phyloP scores from a whole-genome alignment of 1,140 invertebrate species.

The Drosophila bocqueti region DNA sequence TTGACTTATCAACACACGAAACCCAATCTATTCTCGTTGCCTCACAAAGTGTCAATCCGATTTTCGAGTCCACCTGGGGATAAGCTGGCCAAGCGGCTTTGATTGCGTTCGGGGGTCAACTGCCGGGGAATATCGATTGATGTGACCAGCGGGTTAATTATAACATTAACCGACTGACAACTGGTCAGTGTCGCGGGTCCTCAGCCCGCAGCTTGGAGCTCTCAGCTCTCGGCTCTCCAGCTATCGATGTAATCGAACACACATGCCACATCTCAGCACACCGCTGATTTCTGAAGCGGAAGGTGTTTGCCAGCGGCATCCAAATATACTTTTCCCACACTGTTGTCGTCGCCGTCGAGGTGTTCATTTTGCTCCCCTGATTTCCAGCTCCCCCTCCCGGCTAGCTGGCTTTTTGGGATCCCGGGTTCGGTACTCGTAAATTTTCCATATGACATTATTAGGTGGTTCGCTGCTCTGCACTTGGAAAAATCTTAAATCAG shows the following conservation, averaged over 20 bases:
- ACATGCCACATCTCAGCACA: slow-evolving; percentile 43
- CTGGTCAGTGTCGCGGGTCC: slow-evolving; percentile 62
- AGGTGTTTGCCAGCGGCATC: slow-evolving; percentile 72
- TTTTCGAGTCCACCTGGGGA: slow-evolving; percentile 14
- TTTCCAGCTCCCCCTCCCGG: not conserved
- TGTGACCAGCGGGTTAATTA: slow-evolving; percentile 69
- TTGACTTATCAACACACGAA: not conserved
- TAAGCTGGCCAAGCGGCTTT: slow-evolving; percentile 32
- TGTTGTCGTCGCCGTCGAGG: slow-evolving; percentile 7
- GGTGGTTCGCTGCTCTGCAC: slow-evolving; percentile 66
- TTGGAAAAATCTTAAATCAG: not conserved
- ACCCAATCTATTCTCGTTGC: slow-evolving; percentile 13
- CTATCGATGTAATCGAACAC: slow-evolving; percentile 38
- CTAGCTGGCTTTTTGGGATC: slow-evolving; percentile 19
- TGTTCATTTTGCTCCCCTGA: slow-evolving; percentile 38
- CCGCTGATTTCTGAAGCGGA: slow-evolving; percentile 79
- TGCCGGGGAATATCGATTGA: slow-evolving; percentile 38
- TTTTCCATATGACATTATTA: slow-evolving; percentile 81
- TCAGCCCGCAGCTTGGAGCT: not conserved
- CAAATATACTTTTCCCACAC: slow-evolving; percentile 71
- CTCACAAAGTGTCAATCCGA: slow-evolving; percentile 36
- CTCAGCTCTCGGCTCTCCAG: not conserved
- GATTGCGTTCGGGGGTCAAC: slow-evolving; percentile 33
- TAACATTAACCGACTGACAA: slow-evolving; percentile 77
- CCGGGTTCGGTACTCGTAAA: slow-evolving; percentile 59